phyloP scores from a whole-genome alignment of 2,888 invertebrate species.

The Stegophylla sp. region DNA sequence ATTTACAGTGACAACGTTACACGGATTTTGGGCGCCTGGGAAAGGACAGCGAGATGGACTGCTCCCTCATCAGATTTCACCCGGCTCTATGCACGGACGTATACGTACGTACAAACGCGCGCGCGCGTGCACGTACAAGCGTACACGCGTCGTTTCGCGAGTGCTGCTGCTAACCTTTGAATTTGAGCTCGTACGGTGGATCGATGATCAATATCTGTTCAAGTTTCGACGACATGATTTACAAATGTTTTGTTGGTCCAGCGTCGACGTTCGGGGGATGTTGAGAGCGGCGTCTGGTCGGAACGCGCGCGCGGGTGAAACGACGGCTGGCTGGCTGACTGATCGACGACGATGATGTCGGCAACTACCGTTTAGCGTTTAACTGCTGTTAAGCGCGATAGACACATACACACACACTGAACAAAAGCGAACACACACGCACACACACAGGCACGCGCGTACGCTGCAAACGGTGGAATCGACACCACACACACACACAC shows the following conservation, averaged over 20 bases:
- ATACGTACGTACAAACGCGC: not conserved
- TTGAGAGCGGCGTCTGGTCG: not conserved
- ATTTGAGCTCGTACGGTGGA: slow-evolving; percentile 86
- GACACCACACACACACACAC: not conserved
- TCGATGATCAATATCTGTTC: slow-evolving; percentile 86
- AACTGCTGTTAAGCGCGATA: not conserved
- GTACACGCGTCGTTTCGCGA: not conserved
- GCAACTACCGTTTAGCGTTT: not conserved
- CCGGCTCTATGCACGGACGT: too few relatives aligned
- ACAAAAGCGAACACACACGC: not conserved
- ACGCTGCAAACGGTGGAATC: not conserved
- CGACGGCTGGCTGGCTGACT: not conserved
- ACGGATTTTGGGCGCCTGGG: too few relatives aligned
- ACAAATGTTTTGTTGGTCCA: too few relatives aligned
- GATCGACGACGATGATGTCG: not conserved
- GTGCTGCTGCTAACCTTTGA: slow-evolving; percentile 76
- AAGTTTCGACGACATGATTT: slow-evolving; percentile 68
- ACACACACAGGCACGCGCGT: not conserved
- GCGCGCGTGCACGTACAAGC: too few relatives aligned
- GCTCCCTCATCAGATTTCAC: too few relatives aligned
- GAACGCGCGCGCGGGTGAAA: not conserved
- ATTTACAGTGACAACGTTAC: too few relatives aligned
- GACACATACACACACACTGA: not conserved
- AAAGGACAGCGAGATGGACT: too few relatives aligned
- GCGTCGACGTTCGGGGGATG: not conserved